These are phyloP conservation scores for Henricia sp. DNA, from an alignment of 53 echinoderm and acorn worm species.

Conservation along the genomic window DNA sequence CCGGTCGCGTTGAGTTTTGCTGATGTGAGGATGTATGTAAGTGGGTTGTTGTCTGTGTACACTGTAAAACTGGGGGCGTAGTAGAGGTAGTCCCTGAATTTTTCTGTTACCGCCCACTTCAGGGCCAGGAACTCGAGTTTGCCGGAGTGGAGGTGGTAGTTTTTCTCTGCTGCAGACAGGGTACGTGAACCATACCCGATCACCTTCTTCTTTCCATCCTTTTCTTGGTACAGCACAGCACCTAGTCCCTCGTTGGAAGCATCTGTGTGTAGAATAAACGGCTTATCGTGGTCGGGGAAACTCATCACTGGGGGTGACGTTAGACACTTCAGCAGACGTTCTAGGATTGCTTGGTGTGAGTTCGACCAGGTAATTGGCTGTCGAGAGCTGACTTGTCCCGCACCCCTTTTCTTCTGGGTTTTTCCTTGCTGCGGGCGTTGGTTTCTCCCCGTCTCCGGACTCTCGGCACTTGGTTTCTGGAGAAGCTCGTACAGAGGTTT, in stretches of 20 bases:
- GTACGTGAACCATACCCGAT: conserved; percentile 65
- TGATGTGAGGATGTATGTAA: neutral
- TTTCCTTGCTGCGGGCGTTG: neutral
- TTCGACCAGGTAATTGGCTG: conserved; percentile 47
- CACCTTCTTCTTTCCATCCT: conserved; percentile 54
- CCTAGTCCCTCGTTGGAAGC: conserved; percentile 58
- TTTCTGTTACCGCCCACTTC: conserved; percentile 46
- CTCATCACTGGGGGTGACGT: conserved; percentile 57
- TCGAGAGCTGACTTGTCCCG: conserved; percentile 38
- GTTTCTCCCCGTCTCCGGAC: neutral
- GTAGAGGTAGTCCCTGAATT: conserved; percentile 47
- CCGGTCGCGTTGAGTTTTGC: conserved; percentile 15
- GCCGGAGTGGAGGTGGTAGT: conserved; percentile 66
- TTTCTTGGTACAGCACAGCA: conserved; percentile 61
- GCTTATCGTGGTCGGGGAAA: neutral
- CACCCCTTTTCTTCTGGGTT: conserved; percentile 1
- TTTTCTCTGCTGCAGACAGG: conserved; percentile 61
- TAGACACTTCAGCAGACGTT: no score
- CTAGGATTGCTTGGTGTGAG: conserved; percentile 39
- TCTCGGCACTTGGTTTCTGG: neutral
- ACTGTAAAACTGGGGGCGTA: conserved; percentile 3
- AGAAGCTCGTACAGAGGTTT: conserved; percentile 4
- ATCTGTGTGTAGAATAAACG: conserved; percentile 61
- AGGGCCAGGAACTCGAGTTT: conserved; percentile 62
- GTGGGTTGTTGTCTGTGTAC: no score